A percentile compares a stretch with the other conserved stretches of the same genome.
Conservation (phyloP, 1,140 invertebrate genomes). For the Galleria mellonella region DNA sequence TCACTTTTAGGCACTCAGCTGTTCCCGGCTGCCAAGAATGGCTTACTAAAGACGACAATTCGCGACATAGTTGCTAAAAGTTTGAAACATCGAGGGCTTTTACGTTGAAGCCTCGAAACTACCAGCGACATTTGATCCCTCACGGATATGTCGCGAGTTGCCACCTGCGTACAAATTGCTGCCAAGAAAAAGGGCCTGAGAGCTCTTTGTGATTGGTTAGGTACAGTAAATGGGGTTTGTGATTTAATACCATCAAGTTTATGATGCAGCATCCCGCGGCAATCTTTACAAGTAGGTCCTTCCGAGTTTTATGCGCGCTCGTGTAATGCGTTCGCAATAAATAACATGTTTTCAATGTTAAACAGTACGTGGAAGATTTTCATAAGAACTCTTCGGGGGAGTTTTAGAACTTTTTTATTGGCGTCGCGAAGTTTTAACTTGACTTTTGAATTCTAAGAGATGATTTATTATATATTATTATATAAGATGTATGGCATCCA, state of each 20-base stretch:
- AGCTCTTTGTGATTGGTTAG: slow-evolving; percentile 24
- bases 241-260: slow-evolving; percentile 53
- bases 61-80: slow-evolving; percentile 63
- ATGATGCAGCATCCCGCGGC: slow-evolving; percentile 31
- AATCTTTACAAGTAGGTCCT: slow-evolving; percentile 41
- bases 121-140: slow-evolving; percentile 5
- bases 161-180: too few relatives aligned
- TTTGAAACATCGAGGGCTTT: slow-evolving; percentile 65
- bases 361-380: slow-evolving; percentile 9
- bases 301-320: slow-evolving; percentile 25
- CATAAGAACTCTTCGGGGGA: slow-evolving; percentile 11
- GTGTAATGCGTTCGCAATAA: slow-evolving; percentile 23
- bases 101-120: slow-evolving; percentile 29
- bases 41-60: slow-evolving; percentile 39
- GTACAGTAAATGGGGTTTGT: slow-evolving; percentile 30
- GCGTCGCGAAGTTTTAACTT: background rate
- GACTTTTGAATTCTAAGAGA: slow-evolving; percentile 5
- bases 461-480: background rate
- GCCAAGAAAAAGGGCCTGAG: slow-evolving; percentile 5
- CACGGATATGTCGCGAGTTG: background rate
- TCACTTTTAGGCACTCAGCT: slow-evolving; percentile 44
- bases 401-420: slow-evolving; percentile 5
- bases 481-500: background rate
- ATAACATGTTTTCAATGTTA: slow-evolving; percentile 28
- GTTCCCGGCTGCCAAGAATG: slow-evolving; percentile 46